Percentiles rank a stretch among this genome's conserved stretches.
Evolutionary conservation across 2,797 vertebrate genomes (phyloP).

Genomic region (Sciurus vulgaris): DNA sequence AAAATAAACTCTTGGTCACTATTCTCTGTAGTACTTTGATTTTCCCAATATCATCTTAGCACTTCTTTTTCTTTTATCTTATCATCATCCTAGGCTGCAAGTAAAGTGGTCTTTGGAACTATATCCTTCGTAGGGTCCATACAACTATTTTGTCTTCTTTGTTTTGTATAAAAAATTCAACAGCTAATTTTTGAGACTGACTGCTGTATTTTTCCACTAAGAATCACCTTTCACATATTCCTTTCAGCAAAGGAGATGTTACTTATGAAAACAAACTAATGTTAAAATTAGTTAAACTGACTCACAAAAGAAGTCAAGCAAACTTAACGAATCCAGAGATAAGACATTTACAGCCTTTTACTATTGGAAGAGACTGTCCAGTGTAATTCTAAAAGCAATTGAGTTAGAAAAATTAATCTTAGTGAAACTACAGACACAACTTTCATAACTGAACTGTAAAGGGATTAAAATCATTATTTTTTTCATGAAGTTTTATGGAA

Average conservation of each 20-base stretch:
- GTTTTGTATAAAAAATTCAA: not conserved
- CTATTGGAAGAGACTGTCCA: conserved; percentile 59
- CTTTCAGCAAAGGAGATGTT: conserved; percentile 68
- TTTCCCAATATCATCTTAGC: no score
- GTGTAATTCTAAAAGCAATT: conserved; percentile 56
- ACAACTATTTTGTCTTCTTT: not conserved
- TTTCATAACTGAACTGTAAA: not conserved
- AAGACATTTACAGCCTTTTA: conserved; percentile 50
- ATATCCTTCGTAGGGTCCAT: not conserved
- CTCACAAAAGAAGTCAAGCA: conserved; percentile 28
- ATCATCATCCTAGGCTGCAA: not conserved
- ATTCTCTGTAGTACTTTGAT: not conserved
- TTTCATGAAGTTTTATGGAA: conserved; percentile 36
- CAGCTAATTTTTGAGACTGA: conserved; percentile 62
- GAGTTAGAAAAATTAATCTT: conserved; percentile 62
- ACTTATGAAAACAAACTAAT: conserved; percentile 73
- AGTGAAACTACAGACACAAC: conserved; percentile 48
- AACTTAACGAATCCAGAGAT: conserved; percentile 49
- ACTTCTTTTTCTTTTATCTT: not conserved
- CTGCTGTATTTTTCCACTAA: conserved; percentile 75
- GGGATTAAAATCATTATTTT: conserved; percentile 31
- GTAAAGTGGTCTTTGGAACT: not conserved
- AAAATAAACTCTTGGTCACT: not conserved
- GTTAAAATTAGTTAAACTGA: conserved; percentile 52
- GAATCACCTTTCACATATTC: conserved; percentile 60